Evolutionary conservation across 2,113 vertebrate species (phyloP), one percentile per base, ranked within the genome.

Genomic region (Mustela lutreola): DNA sequence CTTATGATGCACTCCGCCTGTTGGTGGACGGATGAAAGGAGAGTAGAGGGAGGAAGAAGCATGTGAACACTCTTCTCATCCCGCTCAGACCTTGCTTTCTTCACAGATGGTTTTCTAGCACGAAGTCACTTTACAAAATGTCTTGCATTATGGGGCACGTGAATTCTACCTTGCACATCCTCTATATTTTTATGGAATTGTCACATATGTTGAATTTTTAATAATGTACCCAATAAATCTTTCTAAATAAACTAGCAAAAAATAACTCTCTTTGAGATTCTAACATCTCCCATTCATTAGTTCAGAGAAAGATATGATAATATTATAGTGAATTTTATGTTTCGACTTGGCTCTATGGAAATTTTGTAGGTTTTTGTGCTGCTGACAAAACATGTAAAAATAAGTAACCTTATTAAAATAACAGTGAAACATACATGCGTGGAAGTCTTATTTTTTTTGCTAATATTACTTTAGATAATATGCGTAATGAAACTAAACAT

Each of bases 391-490:
- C 21, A 93, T 48, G 16, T 33, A 96, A 85, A 83, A 80, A 78
- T 82, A 84, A 91, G 19, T 42, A 65, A 86, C 2, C 33, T 94
- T 85, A 89, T 62, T 87, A 82, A 89, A 71, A 94, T 15, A 87
- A 8, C 21, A 48, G 9, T 79, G 31, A 92, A 65, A 53, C 11
- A 82, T 71, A 1, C 5, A 63, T 39, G 15, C 62, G 9, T 6
- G 18, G 26, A 94, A 50, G 31, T 39, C 39, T 39, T 39, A 39
- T 82, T 9, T 79, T 79, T 58, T 89, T 94, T 73, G 48, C 5
- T 80, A 96, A 42, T n/a, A 84, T 33, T 63, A 28, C 19, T 95
- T 96, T 78, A 79, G 7, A 67, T 67, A 90, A 83, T 71, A 73
- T 63, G 3, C 14, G 76, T 48, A 65, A 33, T 28, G 91, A 53